Base-by-base conservation (phyloP, 2,113 vertebrate species). In the Hippocampus abdominalis region DNA sequence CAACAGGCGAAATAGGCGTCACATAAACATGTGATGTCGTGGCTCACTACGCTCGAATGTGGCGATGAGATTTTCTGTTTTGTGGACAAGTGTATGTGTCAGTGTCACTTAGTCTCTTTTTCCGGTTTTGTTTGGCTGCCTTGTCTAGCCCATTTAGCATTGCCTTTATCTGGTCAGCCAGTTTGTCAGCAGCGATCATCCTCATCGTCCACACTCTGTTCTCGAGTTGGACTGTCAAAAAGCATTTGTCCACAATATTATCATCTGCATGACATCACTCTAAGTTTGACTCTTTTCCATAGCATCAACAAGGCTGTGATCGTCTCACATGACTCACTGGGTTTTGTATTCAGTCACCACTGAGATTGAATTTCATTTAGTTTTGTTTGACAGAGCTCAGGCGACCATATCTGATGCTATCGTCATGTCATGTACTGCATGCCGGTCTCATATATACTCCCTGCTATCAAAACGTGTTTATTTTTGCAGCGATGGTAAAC, bases 401-500 rank as follows among this genome's bases (percentile, higher is more conserved):
- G 25, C 54, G 5, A 27, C 12, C 25, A 60, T 60, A 18, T 32
- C 13, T 60, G 3, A 57, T 25, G 16, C 6, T 2, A 18, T 8
- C 20, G 13, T 32, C 11, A 16, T 60, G 27, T 32, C 25, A 27
- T 15, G 3, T 57, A 57, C n/a, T 25, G 10, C 54, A 57, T 25
- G 25, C 27, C 51, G 11, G 54, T 57, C 25, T n/a, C 9, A 13
- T 44, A 16, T 57, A 56, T 13, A 27, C 54, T 57, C n/a, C 53
- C n/a, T n/a, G 25, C 74, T n/a, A 69, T 65, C 20, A 0, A 65
- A 76, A 75, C 56, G 46, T 68, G 71, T 72, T 32, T 60, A 60
- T 32, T 60, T 32, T 32, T 32, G 29, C 25, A 18, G 27, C 18
- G 18, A 60, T 29, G 57, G 27, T 2, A 60, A 60, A 32, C 60